These are phyloP conservation scores for Eupeodes latifasciatus DNA, from an alignment of 2,888 invertebrate species.

Conservation along the genomic window DNA sequence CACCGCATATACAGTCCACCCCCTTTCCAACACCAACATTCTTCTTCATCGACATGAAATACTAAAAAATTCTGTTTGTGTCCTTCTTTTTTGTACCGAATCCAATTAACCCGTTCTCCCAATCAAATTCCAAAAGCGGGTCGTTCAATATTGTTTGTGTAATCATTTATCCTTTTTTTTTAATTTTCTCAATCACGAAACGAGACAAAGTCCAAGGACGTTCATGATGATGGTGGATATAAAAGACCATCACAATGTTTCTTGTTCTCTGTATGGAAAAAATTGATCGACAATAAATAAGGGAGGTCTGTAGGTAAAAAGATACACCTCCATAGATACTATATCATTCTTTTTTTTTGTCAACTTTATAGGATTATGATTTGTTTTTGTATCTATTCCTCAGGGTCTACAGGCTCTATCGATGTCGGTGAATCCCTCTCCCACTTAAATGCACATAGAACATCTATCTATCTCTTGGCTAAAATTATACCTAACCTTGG, in stretches of 20 bases:
- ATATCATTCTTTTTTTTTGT: neutral
- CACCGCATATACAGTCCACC: too few relatives aligned
- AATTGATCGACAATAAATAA: conserved; percentile 16
- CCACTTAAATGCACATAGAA: too few relatives aligned
- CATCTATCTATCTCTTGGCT: neutral
- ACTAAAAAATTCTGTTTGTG: conserved; percentile 59
- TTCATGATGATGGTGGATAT: conserved; percentile 2
- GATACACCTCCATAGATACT: too few relatives aligned
- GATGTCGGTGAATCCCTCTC: neutral
- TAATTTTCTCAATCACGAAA: conserved; percentile 25
- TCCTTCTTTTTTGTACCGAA: conserved; percentile 38
- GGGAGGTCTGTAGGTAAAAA: neutral
- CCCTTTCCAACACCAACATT: too few relatives aligned
- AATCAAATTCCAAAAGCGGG: conserved; percentile 66
- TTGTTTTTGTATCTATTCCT: neutral
- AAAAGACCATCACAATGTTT: conserved; percentile 14
- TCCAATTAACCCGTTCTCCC: conserved; percentile 65
- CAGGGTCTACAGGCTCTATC: neutral
- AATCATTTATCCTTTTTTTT: conserved; percentile 14
- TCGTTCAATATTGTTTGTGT: conserved; percentile 39
- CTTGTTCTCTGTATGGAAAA: neutral
- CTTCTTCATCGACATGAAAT: conserved; percentile 13
- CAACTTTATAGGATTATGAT: conserved; percentile 26
- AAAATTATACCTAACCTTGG: conserved; percentile 6
- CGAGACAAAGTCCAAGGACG: conserved; percentile 68